Evolutionary conservation across 2,797 vertebrate species (phyloP), one percentile per base, ranked within the genome.

Genomic region (Alosa sapidissima): DNA sequence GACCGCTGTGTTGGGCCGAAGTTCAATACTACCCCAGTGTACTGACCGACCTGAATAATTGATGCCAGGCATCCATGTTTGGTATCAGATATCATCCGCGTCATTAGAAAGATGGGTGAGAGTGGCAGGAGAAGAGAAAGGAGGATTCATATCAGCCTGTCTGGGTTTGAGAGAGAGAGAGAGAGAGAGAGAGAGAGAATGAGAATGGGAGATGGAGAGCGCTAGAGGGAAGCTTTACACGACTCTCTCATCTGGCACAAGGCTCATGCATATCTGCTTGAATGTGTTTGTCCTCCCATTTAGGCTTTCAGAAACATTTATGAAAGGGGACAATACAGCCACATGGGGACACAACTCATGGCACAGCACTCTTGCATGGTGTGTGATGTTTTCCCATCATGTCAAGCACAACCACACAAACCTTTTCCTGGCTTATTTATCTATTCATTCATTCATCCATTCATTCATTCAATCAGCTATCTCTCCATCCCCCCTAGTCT

Each of bases 21-120:
- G 84, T 86, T 86, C 48, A 14, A 60, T 60, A 82, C 81, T 48
- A 60, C 54, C 78, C 81, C 68, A 81, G 85, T 75, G 83, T 85
- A 54, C 62, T 49, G 52, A 36, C 85, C 62, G 81, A 68, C 83
- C 84, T 88, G 48, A 88, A 88, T 88, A 85, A 86, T 87, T 88
- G 48, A 89, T 85, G 49, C 1, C 47, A 24, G 36, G 51, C 84
- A 75, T 86, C 84, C 65, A 88, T 62, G 78, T 87, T 88, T 87
- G 72, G 84, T 87, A 87, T 88, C 84, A 82, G 81, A 51, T 87
- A 81, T 83, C 83, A 41, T 85, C 83, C 48, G 62, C 72, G 86
- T 89, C 86, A 84, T 78, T 65, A 82, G 84, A 60, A 48, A 84
- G 55, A 87, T 51, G 48, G 58, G 60, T 41, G 65, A n/a, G 41